Base-by-base conservation (phyloP, 2,888 invertebrate genomes). In the Tachina lurida region DNA sequence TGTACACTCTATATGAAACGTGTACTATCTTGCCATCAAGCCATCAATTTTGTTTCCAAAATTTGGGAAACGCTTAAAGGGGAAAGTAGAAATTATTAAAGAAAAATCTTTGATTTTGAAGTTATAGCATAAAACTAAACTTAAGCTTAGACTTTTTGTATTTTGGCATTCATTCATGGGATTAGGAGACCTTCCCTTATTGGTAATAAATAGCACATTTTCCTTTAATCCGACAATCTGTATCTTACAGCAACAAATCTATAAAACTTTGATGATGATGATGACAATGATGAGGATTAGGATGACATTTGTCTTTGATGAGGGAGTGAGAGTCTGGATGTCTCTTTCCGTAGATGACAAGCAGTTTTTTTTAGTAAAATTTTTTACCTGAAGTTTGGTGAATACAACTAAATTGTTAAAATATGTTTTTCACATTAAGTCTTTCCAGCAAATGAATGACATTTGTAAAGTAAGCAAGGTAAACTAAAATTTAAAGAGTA, bases 1-100 rank as follows among this genome's bases (percentile, higher is more conserved):
- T 60, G 13, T 15, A 12, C 15, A 43, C 19, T 43, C 17, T 4
- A 45, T 52, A 13, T 65, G 65, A 65, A 83, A 71, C 63, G 58
- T 71, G 82, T 10, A 65, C 41, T 76, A 71, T 77, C 49, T 65
- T 70, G 62, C 17, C 58, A 74, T 41, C 58, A 45, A 73, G 52
- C 52, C 31, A 31, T 31, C 31, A 31, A 31, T 52, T 43, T 49
- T 70, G 17, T 43, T 49, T 5, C 19, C 31, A 10, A 7, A 49
- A 76, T 17, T 5, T 9, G n/a, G 41, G 45, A 22, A 81, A 17
- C 17, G 8, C 4, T 22, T 31, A 56, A 56, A 68, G 13, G 43
- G 52, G 15, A 62, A 43, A 58, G 52, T 22, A 63, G 52, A 15
- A 63, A n/a, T 54, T 56, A 62, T 8, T 13, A 17, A 56, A 22